Conservation (phyloP, 2,797 vertebrate species). For the Sylvilagus floridanus region DNA sequence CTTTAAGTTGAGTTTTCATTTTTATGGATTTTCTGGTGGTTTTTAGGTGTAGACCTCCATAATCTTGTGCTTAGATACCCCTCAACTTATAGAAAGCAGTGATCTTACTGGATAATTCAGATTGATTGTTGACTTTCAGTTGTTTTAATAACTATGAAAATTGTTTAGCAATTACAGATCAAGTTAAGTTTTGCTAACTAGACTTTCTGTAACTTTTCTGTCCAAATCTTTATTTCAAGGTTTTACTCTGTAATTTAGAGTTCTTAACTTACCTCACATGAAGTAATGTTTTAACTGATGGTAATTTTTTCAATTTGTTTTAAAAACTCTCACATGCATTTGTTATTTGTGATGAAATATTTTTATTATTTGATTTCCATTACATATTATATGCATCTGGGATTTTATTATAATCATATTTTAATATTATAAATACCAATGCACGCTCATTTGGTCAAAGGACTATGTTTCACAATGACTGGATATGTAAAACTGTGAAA, state of each 20-base stretch:
- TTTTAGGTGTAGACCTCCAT: background rate
- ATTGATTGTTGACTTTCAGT: conserved; percentile 43
- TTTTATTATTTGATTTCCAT: conserved; percentile 55
- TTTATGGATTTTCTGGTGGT: background rate
- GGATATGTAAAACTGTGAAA: conserved; percentile 6
- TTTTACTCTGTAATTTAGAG: conserved; percentile 31
- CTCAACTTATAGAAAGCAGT: background rate
- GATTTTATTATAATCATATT: conserved; percentile 33
- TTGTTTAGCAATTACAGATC: background rate
- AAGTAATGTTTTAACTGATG: background rate
- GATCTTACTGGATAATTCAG: conserved; percentile 19
- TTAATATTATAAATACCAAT: background rate
- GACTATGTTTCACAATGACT: background rate
- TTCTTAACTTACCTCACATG: background rate
- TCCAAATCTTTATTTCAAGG: background rate
- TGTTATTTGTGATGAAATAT: conserved; percentile 20
- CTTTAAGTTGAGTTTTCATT: conserved; percentile 36
- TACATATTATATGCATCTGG: background rate
- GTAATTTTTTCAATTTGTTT: background rate
- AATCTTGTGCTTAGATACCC: background rate
- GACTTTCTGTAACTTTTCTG: background rate
- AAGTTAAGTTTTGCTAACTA: conserved; percentile 17
- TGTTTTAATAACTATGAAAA: background rate
- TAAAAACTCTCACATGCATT: background rate
- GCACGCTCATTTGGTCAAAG: conserved; percentile 1